Conservation (phyloP, 2,113 vertebrate genomes). For the Nycticorax nycticorax region DNA sequence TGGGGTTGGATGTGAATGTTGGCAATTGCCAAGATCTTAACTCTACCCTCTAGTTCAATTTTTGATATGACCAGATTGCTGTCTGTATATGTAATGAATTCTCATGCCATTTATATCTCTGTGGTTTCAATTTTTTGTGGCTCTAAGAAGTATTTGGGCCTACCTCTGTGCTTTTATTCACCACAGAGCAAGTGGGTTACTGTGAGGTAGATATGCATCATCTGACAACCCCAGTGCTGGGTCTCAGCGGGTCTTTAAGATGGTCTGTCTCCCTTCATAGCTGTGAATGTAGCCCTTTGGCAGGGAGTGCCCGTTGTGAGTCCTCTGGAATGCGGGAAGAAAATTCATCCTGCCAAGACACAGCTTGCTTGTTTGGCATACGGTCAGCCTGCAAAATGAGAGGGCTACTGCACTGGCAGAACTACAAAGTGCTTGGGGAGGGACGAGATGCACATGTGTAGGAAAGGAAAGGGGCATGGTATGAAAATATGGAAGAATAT, state of each 20-base stretch:
- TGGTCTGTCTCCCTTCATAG: background rate
- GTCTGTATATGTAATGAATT: background rate
- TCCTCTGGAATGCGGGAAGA: background rate
- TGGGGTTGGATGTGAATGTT: background rate
- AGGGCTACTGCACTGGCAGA: background rate
- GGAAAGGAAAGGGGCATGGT: background rate
- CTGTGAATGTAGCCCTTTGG: background rate
- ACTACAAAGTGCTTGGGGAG: background rate
- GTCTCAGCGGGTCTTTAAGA: background rate
- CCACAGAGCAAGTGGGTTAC: background rate
- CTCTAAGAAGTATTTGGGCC: background rate
- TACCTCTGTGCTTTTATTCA: background rate
- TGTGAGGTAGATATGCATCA: background rate
- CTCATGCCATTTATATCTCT: background rate
- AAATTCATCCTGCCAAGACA: background rate
- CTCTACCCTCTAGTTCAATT: background rate
- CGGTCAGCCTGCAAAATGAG: background rate
- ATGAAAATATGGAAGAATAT: background rate
- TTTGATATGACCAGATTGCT: background rate
- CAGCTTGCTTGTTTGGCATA: background rate
- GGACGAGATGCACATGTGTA: background rate
- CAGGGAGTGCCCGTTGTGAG: background rate
- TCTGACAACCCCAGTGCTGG: background rate
- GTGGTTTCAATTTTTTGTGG: background rate
- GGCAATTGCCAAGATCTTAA: background rate